These are phyloP conservation scores for Paramormyrops hopkinsi DNA, from an alignment of 2,797 vertebrate genomes.

Conservation along the genomic window DNA sequence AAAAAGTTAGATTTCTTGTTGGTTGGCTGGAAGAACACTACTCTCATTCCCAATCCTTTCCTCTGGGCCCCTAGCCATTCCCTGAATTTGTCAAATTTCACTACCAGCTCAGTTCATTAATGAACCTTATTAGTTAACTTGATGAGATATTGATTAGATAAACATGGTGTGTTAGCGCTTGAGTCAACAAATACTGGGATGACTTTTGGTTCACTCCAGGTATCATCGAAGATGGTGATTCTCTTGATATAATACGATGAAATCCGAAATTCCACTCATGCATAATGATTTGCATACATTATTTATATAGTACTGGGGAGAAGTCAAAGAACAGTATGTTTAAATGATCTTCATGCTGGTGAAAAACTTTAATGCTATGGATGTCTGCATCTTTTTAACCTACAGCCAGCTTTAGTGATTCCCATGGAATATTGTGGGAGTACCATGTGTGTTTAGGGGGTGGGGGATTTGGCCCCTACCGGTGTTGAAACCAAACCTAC, in stretches of 20 bases:
- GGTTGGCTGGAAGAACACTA: background rate
- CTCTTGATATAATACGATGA: background rate
- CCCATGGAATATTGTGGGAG: background rate
- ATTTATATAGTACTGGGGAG: background rate
- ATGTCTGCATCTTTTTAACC: background rate
- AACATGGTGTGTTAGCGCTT: background rate
- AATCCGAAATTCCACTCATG: background rate
- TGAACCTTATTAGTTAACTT: background rate
- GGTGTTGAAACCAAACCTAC: background rate
- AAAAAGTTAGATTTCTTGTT: background rate
- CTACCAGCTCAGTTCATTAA: background rate
- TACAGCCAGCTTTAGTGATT: background rate
- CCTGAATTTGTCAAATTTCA: background rate
- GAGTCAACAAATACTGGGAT: background rate
- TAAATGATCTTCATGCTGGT: background rate
- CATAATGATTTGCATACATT: background rate
- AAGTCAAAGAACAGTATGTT: background rate
- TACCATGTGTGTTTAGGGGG: background rate
- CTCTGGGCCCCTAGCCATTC: background rate
- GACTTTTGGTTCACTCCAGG: background rate
- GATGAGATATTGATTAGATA: background rate
- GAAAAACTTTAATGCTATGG: background rate
- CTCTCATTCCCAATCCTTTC: background rate
- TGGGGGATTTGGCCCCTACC: background rate
- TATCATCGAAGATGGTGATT: background rate